Base-by-base conservation (phyloP, 2,113 vertebrate genomes). In the Carettochelys insculpta region DNA sequence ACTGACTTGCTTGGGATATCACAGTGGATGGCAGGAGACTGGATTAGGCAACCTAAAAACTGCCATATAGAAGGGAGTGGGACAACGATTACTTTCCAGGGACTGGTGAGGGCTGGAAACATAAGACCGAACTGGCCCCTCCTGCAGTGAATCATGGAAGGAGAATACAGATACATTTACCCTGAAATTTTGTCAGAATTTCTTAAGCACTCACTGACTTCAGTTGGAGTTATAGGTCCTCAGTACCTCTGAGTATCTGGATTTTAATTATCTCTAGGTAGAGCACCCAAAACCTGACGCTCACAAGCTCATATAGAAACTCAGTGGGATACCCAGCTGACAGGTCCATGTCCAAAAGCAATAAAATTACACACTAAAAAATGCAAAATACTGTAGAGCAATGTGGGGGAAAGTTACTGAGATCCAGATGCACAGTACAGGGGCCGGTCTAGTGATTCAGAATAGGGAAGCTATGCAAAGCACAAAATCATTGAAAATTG, bases 161-260 rank as follows among this genome's bases (percentile, higher is more conserved):
- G 61, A 14, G 61, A 38, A 38, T 68, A 38, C 61, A 68, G 19
- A 68, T 38, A 34, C 56, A 68, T 34, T 68, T 68, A 38, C 34
- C 19, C 61, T 38, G 19, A 68, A 68, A 68, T n/a, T 68, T 38
- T 7, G 50, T 3, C 27, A 27, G 38, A 80, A 14, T 14, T 14
- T 53, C 51, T 88, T 43, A 38, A 31, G 31, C 43, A 38, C 52
- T 77, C 41, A 20, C 24, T 34, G 5, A 4, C 0, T 0, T 43
- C 13, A 52, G 47, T 6, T 80, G 38, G 53, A 48, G 77, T 77
- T 77, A 24, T 48, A 45, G 12, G 61, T 34, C 22, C 0, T 0
- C 1, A 81, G 29, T 3, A 17, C 38, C 58, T 41, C 25, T 5
- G 65, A 86, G 29, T 1, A 13, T 73, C 61, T 94, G 75, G 65